Evolutionary conservation across 2,113 vertebrate species (phyloP).

Genomic region (Eclectus roratus): DNA sequence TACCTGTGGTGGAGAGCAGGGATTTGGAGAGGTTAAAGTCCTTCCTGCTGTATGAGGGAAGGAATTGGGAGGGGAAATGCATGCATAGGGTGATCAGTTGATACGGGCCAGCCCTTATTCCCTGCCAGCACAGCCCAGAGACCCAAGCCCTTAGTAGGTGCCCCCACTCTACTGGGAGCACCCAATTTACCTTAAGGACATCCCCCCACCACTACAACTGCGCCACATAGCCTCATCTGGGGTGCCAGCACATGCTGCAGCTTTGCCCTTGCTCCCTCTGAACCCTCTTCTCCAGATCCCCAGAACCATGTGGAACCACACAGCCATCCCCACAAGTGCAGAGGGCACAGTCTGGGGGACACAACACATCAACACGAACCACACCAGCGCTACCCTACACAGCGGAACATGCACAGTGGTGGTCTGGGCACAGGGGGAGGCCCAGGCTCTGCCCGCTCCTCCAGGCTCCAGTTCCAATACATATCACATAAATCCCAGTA

Average conservation of each 20-base stretch:
- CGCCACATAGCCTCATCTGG: not conserved
- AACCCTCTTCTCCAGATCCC: not conserved
- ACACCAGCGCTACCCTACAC: not conserved
- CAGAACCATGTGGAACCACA: fast-evolving
- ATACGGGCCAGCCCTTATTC: not conserved
- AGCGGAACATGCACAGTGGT: not conserved
- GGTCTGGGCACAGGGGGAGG: fast-evolving
- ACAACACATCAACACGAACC: constrained; percentile 8
- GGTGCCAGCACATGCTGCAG: not conserved
- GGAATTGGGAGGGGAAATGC: not conserved
- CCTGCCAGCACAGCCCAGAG: not conserved
- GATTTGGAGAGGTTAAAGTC: not conserved
- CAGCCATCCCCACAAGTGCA: not conserved
- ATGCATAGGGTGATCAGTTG: fast-evolving
- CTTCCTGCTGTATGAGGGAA: not conserved
- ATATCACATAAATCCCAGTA: not conserved
- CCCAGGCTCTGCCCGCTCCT: not conserved
- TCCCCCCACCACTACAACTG: not conserved
- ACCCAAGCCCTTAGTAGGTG: not conserved
- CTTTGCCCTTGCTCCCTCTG: not conserved
- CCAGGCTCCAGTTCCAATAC: not conserved
- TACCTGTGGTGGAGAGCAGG: not conserved
- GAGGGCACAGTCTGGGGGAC: not conserved
- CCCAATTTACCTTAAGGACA: fast-evolving
- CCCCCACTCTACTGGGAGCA: not conserved